Evolutionary conservation across 2,888 invertebrate genomes (phyloP).

Genomic region (Pyrochroa serraticornis): DNA sequence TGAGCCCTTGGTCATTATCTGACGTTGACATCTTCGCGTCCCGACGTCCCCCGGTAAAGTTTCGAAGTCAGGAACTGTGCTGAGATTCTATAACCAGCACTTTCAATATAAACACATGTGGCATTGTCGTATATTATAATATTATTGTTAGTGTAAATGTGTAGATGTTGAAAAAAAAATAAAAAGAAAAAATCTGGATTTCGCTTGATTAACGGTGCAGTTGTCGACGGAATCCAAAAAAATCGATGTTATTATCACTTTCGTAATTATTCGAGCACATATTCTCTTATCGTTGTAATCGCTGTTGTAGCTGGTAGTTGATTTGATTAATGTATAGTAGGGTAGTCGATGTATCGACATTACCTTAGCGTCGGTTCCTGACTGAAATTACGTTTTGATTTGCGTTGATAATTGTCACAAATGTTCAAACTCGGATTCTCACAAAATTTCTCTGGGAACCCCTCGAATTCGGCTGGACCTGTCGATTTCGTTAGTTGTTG

Average conservation of each 20-base stretch:
- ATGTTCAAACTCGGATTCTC: background rate
- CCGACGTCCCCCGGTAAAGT: conserved; percentile 24
- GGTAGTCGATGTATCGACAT: conserved; percentile 30
- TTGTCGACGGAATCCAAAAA: conserved; percentile 37
- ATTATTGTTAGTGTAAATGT: conserved; percentile 34
- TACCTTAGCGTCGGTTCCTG: conserved; percentile 29
- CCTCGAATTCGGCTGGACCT: background rate
- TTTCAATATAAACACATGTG: conserved; percentile 24
- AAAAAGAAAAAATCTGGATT: conserved; percentile 38
- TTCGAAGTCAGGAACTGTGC: conserved; percentile 25
- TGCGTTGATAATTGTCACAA: background rate
- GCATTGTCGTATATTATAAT: conserved; percentile 33
- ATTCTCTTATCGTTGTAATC: conserved; percentile 36
- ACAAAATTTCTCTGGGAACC: background rate
- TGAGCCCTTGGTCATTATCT: conserved; percentile 45
- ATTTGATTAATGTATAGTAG: conserved; percentile 40
- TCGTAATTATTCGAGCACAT: conserved; percentile 39
- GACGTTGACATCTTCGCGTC: conserved; percentile 31
- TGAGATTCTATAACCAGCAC: conserved; percentile 25
- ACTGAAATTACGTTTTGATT: conserved; percentile 6
- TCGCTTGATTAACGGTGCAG: conserved; percentile 43
- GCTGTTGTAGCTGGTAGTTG: conserved; percentile 35
- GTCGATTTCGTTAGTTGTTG: background rate
- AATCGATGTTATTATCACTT: conserved; percentile 36
- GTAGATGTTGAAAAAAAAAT: conserved; percentile 35